Conservation (phyloP, 2,888 invertebrate species). For the Thysanoteuthis rhombus region DNA sequence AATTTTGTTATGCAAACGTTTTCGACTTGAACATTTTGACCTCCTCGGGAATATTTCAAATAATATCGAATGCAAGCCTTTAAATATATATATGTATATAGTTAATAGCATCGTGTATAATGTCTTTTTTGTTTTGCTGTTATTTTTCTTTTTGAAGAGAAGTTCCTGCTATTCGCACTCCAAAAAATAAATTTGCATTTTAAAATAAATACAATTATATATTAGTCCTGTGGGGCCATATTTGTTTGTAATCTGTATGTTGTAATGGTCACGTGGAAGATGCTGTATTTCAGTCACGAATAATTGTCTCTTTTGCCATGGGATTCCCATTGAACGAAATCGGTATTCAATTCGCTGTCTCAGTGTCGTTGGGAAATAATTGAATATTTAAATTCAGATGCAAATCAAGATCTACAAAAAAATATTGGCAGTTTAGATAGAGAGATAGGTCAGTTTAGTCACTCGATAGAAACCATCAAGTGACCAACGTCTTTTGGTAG, state of each 20-base stretch:
- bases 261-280: background rate
- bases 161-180: background rate
- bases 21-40: too few relatives aligned
- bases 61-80: too few relatives aligned
- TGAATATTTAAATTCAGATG: background rate
- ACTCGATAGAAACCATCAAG: too few relatives aligned
- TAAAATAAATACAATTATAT: background rate
- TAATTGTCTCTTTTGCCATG: background rate
- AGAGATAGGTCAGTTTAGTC: too few relatives aligned
- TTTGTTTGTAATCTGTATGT: background rate
- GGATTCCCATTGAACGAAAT: background rate
- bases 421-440: too few relatives aligned
- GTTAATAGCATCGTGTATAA: background rate
- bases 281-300: conserved; percentile 12
- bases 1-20: too few relatives aligned
- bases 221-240: background rate
- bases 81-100: background rate
- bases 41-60: too few relatives aligned
- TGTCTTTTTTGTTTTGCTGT: background rate
- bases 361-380: background rate
- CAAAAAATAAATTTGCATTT: background rate
- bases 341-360: background rate
- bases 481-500: too few relatives aligned
- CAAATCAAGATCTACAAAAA: too few relatives aligned
- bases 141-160: background rate